Conservation (phyloP, 2,888 invertebrate species). For the Scaptomyza parva region DNA sequence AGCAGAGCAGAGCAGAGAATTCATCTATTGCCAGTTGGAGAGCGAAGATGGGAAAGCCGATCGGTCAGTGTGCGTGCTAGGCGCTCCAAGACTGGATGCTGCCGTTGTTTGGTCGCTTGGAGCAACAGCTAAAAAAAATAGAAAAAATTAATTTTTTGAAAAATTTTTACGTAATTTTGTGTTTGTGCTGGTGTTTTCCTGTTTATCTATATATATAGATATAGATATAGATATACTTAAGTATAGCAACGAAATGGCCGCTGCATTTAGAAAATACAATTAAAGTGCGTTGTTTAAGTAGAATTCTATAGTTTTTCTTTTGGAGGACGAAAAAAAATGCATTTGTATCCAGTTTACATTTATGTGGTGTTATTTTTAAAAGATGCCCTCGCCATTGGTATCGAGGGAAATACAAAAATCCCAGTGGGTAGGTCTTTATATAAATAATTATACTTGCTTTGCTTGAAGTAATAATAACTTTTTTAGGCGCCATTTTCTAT, state of each 20-base stretch:
- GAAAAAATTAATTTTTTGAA: constrained; percentile 13
- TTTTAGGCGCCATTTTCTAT: constrained; percentile 86
- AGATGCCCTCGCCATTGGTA: constrained; percentile 47
- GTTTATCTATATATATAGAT: constrained; percentile 22
- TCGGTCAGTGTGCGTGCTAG: constrained; percentile 75
- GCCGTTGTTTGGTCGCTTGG: constrained; percentile 56
- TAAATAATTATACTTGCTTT: background rate
- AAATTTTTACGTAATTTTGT: constrained; percentile 58
- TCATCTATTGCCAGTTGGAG: constrained; percentile 22
- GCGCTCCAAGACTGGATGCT: constrained; percentile 75
- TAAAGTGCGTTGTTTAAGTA: constrained; percentile 52
- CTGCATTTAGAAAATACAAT: constrained; percentile 69
- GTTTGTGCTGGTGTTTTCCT: constrained; percentile 15
- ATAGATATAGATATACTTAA: constrained; percentile 23
- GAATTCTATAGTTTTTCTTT: constrained; percentile 18
- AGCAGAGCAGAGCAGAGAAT: constrained; percentile 16
- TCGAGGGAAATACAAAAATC: constrained; percentile 62
- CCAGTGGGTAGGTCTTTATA: constrained; percentile 72
- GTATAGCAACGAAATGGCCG: constrained; percentile 60
- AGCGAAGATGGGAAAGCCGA: constrained; percentile 24
- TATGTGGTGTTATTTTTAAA: constrained; percentile 57
- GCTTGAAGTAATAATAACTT: background rate
- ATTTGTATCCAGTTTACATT: constrained; percentile 65
- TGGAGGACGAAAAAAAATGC: constrained; percentile 61
- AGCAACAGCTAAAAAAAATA: constrained; percentile 34